Evolutionary conservation across 2,113 vertebrate species (phyloP).

Genomic region (Ceuthmochares aereus): DNA sequence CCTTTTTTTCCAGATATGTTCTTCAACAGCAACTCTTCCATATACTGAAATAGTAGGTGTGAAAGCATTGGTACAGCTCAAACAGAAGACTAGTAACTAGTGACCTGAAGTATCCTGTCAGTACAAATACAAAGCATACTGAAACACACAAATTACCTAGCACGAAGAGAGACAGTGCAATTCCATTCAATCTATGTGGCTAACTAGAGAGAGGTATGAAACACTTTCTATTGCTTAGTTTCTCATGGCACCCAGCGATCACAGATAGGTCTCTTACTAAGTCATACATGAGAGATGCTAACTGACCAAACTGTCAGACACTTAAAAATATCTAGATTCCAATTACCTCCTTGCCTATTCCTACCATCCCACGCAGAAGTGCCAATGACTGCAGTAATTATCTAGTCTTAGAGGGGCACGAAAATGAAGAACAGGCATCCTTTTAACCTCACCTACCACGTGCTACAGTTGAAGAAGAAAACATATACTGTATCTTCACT

Average conservation of each 20-base stretch:
- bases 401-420: not conserved
- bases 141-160: not conserved
- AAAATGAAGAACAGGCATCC: not conserved
- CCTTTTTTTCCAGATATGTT: not conserved
- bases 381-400: not conserved
- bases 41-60: not conserved
- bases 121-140: not conserved
- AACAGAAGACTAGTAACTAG: slow-evolving; percentile 2
- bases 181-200: not conserved
- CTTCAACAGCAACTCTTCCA: not conserved
- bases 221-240: not conserved
- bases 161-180: not conserved
- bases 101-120: not conserved
- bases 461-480: not conserved
- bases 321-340: not conserved
- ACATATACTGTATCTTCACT: not conserved
- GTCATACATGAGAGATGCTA: not conserved
- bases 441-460: not conserved
- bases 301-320: not conserved
- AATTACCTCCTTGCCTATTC: not conserved
- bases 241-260: not conserved
- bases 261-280: not conserved
- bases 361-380: not conserved
- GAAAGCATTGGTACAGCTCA: not conserved
- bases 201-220: not conserved